Evolutionary conservation across 2,888 invertebrate genomes (phyloP).

Genomic region (Scaptomyza parva): DNA sequence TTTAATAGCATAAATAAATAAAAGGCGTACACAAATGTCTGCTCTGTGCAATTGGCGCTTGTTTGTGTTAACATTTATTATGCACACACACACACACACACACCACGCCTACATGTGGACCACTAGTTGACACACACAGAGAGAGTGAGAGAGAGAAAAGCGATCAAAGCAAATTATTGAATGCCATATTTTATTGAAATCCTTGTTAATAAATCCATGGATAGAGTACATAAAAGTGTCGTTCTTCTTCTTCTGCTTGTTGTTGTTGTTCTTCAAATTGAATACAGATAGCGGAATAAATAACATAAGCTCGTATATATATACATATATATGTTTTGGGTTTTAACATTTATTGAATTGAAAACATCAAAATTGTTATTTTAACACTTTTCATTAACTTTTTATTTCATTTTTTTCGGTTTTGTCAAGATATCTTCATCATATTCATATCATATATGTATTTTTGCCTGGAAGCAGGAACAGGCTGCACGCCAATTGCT

Average conservation of each 20-base stretch:
- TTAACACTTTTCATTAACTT: no score
- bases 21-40: slow-evolving; percentile 64
- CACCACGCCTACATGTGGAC: background rate
- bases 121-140: slow-evolving; percentile 9
- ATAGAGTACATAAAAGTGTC: slow-evolving; percentile 4
- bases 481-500: slow-evolving; percentile 31
- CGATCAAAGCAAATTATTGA: slow-evolving; percentile 13
- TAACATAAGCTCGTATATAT: slow-evolving; percentile 1
- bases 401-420: no score
- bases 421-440: no score
- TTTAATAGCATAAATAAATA: slow-evolving; percentile 73
- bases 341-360: no score
- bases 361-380: no score
- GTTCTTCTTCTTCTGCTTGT: no score
- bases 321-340: no score
- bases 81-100: slow-evolving; percentile 25
- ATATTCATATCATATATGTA: no score
- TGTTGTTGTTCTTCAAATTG: background rate
- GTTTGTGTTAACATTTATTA: slow-evolving; percentile 66
- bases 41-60: slow-evolving; percentile 59
- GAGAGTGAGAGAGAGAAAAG: background rate
- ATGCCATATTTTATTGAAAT: slow-evolving; percentile 22
- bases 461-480: slow-evolving; percentile 5
- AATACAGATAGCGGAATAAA: background rate
- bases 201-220: slow-evolving; percentile 3